Evolutionary conservation across 2,888 invertebrate genomes (phyloP), one percentile per base, ranked within the genome.

Genomic region (Agrenia bidenticulata): DNA sequence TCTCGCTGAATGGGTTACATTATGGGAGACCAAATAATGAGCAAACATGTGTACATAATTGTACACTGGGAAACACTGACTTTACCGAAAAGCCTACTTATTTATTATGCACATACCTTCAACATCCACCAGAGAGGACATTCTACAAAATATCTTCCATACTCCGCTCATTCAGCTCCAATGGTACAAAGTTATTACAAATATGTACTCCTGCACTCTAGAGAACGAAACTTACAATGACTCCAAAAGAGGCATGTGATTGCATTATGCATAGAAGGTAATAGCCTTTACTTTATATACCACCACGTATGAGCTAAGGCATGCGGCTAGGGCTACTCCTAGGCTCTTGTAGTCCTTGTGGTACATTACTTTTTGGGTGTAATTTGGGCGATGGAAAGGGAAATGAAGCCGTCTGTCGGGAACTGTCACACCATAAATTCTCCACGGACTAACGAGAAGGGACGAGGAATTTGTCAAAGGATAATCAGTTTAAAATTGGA

Each of bases 401-500:
- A 45, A 55, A 55, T 55, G 55, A 57, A 57, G 39, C 57, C 41
- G 57, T 62, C 63, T 63, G 67, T 68, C 67, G 66, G 63, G 62
- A 68, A 62, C 63, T 67, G 70, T 68, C 66, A 68, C 66, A 61
- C 66, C 67, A 70, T 70, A 70, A 70, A 70, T 70, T 70, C 64
- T 70, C 67, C 67, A 70, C 66, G 70, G 70, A 21, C 66, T 67
- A 70, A 66, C 68, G 66, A 70, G 68, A 60, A 68, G 60, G 63
- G 67, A 70, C 64, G 57, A 50, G 51, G 63, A 68, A 70, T 70
- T 70, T 70, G 70, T 70, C 70, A 70, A 66, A 61, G 58, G 54
- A 63, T 68, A 70, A 68, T 70, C 67, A 67, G 70, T 66, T 66
- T 66, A 68, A 68, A 70, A 70, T 70, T 64, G 68, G 67, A 68